Base-by-base conservation (phyloP, 1,140 invertebrate species). In the Odontomachus brunneus region DNA sequence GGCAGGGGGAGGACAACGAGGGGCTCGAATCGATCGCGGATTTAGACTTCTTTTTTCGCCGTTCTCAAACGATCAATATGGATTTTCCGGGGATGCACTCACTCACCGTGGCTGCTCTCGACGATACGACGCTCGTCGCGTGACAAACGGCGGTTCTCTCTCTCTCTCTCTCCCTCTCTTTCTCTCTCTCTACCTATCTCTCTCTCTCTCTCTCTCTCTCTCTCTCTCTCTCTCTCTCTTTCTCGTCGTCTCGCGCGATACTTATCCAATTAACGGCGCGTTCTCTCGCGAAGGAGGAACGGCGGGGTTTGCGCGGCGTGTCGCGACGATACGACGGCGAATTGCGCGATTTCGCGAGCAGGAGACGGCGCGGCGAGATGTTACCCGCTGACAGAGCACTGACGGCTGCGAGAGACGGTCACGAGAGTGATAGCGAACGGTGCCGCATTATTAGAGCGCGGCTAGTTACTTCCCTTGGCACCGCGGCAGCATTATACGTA, bases 391-490 rank as follows among this genome's bases (percentile, higher is more conserved):
- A 78, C 19, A 22, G 38, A 60, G 44, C 80, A 82, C 80, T 62
- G 69, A 62, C 65, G 9, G 24, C 76, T 24, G 26, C 22, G 44
- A 22, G 26, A 51, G 66, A 65, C 63, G 48, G 33, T 80, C 53
- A 69, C 59, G 75, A 33, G 75, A 78, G 75, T 69, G 75, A 69
- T 29, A 76, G 74, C 74, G 74, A 22, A 51, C 60, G 62, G 53
- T 26, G 62, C 29, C 63, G 75, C 75, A 69, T 78, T 78, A 69
- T 78, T 78, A 69, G 49, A 78, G 75, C 57, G 49, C 75, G 51
- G 65, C 75, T 82, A 82, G 78, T 74, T 82, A 82, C 78, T 60
- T 73, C 78, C 57, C 69, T 74, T 63, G 55, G 66, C 78, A 74
- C 69, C 60, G 78, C 69, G 69, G 55, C 78, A 62, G 55, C 76